Percentiles rank a stretch among this genome's conserved stretches.
These are phyloP conservation scores for Dryobates pubescens DNA, from an alignment of 2,797 vertebrate genomes.

Conservation along the genomic window DNA sequence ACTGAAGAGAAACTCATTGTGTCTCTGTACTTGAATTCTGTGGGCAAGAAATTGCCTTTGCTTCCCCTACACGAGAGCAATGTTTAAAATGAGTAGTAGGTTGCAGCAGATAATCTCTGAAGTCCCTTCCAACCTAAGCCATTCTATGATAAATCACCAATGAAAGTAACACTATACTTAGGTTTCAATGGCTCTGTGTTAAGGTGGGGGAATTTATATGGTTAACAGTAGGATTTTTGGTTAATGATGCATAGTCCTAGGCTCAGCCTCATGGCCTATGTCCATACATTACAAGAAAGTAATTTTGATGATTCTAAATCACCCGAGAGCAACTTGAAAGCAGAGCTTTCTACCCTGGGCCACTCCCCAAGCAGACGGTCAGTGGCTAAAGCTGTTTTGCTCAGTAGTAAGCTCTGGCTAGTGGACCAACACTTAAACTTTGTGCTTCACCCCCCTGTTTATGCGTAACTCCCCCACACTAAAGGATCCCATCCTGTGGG, in stretches of 20 bases:
- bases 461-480: not conserved
- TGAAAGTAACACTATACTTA: not conserved
- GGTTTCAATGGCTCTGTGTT: not conserved
- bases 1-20: not conserved
- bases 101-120: no score
- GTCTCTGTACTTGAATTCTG: not conserved
- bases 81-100: not conserved
- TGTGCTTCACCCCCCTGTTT: not conserved
- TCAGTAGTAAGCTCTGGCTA: not conserved
- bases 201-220: not conserved
- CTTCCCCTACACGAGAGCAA: not conserved
- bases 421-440: not conserved
- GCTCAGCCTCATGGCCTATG: fast-evolving
- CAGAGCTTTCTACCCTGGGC: not conserved
- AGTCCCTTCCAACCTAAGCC: no score
- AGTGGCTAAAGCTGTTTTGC: not conserved
- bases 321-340: not conserved
- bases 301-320: not conserved
- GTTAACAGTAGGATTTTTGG: not conserved
- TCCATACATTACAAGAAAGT: not conserved
- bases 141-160: not conserved
- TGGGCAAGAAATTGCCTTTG: not conserved
- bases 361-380: not conserved
- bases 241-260: not conserved
- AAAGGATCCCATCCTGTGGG: not conserved